Base-by-base conservation (phyloP, 1,140 invertebrate species). In the Drosophila nigromelanica region DNA sequence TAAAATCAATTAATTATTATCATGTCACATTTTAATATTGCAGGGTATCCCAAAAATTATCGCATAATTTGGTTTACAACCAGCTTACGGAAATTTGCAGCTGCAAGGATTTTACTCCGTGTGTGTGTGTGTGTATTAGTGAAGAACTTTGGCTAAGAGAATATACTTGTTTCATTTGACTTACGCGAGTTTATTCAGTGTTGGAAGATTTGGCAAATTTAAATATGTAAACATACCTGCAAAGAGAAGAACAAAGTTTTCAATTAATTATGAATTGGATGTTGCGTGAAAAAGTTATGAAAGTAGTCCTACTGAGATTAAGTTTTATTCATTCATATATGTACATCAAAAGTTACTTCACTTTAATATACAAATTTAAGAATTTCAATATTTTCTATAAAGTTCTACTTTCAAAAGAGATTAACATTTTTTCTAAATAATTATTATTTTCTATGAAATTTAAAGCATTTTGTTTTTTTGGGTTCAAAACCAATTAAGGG, bases 141-240 rank as follows among this genome's bases (percentile, higher is more conserved):
- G 5, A 24, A 4, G 3, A 14, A 54, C 3, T 21, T 21, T 54
- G 40, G 1, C 27, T 15, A 45, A 45, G 14, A 21, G 40, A 24
- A 24, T 39, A 60, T 37, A 21, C 24, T 30, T 40, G 12, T 24
- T 70, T 43, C 4, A 14, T 30, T 24, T 30, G n/a, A 52, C 40
- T 47, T 74, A 69, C 77, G 14, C 12, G 37, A n/a, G 4, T 30
- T 59, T 27, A 52, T 54, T 64, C 24, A n/a, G 5, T 12, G 11
- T 12, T 30, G 4, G 24, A 54, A 18, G 7, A 12, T 24, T 35
- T 64, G 37, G 15, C 18, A 52, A 33, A 48, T 27, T 5, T 18
- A 24, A 54, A 21, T 21, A 58, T 47, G 60, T 55, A 67, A 67
- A 80, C 78, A 76, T 75, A 80, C 78, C 78, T 80, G 78, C 6